These are phyloP conservation scores for Mantis religiosa DNA, from an alignment of 2,888 invertebrate genomes.

Conservation along the genomic window DNA sequence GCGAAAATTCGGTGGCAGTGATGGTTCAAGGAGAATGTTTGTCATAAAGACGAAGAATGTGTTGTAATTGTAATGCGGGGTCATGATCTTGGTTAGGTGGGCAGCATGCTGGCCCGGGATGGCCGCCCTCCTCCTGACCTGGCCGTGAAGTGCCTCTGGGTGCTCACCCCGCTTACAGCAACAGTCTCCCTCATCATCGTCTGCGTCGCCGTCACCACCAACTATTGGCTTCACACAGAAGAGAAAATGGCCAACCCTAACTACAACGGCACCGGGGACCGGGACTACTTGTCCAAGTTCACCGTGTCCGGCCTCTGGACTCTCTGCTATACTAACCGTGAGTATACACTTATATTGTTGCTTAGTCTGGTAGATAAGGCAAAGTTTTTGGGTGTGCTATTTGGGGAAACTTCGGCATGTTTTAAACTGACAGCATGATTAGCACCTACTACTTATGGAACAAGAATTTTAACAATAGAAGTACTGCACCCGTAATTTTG, in stretches of 20 bases:
- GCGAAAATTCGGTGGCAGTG: not conserved
- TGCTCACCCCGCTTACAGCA: constrained; percentile 59
- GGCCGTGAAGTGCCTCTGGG: constrained; percentile 59
- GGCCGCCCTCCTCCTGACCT: constrained; percentile 49
- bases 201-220: constrained; percentile 68
- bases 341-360: constrained; percentile 45
- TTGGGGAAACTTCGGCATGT: no score
- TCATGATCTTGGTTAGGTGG: not conserved
- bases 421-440: no score
- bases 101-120: not conserved
- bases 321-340: constrained; percentile 74
- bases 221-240: constrained; percentile 83
- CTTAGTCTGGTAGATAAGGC: not conserved
- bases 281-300: constrained; percentile 65
- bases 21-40: not conserved
- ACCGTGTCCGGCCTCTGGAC: constrained; percentile 80
- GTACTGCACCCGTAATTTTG: no score
- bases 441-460: no score
- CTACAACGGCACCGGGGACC: constrained; percentile 72
- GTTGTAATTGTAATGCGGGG: not conserved
- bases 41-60: not conserved
- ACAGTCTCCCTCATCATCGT: constrained; percentile 68
- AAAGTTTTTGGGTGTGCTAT: no score
- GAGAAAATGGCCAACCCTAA: constrained; percentile 76
- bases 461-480: no score